Evolutionary conservation across 2,888 invertebrate species (phyloP).

Genomic region (Drosophila cracens): DNA sequence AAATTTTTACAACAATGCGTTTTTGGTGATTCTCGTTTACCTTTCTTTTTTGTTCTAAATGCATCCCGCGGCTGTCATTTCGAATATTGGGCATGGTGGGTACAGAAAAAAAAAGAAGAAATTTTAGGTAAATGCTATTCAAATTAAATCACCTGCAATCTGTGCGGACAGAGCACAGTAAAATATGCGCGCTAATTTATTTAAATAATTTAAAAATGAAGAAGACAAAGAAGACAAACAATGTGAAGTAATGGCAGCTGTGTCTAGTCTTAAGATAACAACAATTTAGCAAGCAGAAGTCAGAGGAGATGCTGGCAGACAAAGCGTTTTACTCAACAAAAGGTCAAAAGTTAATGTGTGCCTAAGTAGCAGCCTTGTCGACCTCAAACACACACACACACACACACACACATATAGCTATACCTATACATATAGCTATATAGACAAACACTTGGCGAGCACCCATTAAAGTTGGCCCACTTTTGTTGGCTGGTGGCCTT

Average conservation of each 20-base stretch:
- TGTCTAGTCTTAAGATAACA: conserved; percentile 71
- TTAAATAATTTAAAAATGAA: conserved; percentile 73
- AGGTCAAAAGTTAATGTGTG: conserved; percentile 78
- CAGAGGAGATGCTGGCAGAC: conserved; percentile 38
- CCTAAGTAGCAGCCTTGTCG: conserved; percentile 68
- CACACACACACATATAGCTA: conserved; percentile 2
- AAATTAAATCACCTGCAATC: conserved; percentile 75
- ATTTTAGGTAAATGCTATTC: conserved; percentile 65
- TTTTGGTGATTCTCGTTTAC: conserved; percentile 25
- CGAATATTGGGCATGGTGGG: not conserved
- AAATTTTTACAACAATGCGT: conserved; percentile 74
- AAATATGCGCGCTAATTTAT: conserved; percentile 71
- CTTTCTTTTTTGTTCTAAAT: conserved; percentile 17
- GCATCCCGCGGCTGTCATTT: conserved; percentile 55
- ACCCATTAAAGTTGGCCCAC: conserved; percentile 60
- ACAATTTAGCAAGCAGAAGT: conserved; percentile 45
- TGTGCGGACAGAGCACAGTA: conserved; percentile 31
- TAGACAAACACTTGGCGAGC: conserved; percentile 29
- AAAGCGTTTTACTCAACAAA: conserved; percentile 66
- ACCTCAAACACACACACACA: conserved; percentile 26
- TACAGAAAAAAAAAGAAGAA: conserved; percentile 27
- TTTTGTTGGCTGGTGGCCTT: conserved; percentile 46
- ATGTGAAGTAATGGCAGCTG: conserved; percentile 67
- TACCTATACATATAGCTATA: not conserved
- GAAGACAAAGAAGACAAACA: conserved; percentile 32